Evolutionary conservation across 2,113 vertebrate species (phyloP), one percentile per base, ranked within the genome.

Genomic region (Beaufortia kweichowensis): DNA sequence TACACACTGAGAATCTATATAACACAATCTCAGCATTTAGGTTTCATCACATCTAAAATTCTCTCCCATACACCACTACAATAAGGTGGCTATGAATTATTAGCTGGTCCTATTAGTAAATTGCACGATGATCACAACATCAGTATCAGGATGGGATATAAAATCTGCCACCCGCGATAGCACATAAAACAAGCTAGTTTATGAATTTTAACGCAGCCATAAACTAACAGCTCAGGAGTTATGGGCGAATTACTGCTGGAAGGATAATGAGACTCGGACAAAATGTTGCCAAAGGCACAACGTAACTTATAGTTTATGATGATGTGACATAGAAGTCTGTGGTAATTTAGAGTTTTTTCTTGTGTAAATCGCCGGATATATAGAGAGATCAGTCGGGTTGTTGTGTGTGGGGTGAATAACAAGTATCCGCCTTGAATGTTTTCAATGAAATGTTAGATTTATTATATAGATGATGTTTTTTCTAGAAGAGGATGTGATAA

Each of bases 91-190:
- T 23, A 41, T 80, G 75, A 84, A 46, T 80, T 84, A 84, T 84
- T 74, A 76, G 50, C 75, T 56, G 15, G 63, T 69, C 67, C 80
- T 84, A 78, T 84, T 80, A 82, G 78, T 76, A 76, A 80, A 82
- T 80, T 84, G 75, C 75, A 82, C 80, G 78, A 80, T 84, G 80
- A 84, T 80, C 77, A 82, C 83, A 82, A 78, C 83, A 82, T 84
- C 80, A 82, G 65, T 71, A 79, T 67, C 61, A 72, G 65, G 63
- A 70, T 66, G 78, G 76, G 75, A 82, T 80, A 80, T 71, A 43
- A 78, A 61, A 75, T 80, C 80, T 67, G 53, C 41, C 65, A 43
- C 68, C 72, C 64, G 33, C 65, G 56, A 33, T 39, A 53, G 43
- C 59, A 46, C 57, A 57, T 57, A 60, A 78, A 78, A 60, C 71